Evolutionary conservation across 2,888 invertebrate species (phyloP).

Genomic region (Dusona sp.): DNA sequence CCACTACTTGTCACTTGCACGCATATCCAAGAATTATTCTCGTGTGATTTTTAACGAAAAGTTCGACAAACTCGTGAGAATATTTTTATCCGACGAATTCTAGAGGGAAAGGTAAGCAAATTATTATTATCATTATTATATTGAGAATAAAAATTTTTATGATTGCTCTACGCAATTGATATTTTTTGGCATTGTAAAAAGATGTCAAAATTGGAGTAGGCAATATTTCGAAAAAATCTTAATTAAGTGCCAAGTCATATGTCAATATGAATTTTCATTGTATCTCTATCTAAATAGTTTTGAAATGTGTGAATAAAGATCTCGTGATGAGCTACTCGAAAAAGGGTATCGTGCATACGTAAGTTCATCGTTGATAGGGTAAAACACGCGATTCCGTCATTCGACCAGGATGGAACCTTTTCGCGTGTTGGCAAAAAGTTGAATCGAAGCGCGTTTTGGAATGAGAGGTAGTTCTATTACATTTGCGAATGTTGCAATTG

Average conservation of each 20-base stretch:
- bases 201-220: neutral
- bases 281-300: conserved; percentile 2
- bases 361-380: conserved; percentile 30
- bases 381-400: conserved; percentile 50
- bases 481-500: conserved; percentile 32
- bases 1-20: conserved; percentile 71
- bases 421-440: conserved; percentile 32
- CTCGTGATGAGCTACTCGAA: conserved; percentile 32
- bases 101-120: neutral
- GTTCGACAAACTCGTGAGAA: neutral
- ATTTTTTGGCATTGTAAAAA: neutral
- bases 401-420: conserved; percentile 17
- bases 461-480: conserved; percentile 16
- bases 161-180: neutral
- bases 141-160: neutral
- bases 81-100: neutral
- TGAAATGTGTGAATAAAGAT: conserved; percentile 12
- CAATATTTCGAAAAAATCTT: neutral
- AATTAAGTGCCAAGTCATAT: neutral
- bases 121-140: neutral
- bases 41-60: conserved; percentile 9
- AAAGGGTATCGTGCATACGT: conserved; percentile 49
- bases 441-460: conserved; percentile 38
- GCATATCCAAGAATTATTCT: conserved; percentile 53
- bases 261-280: neutral